Conservation (phyloP, 2,888 invertebrate genomes). For the Eristalis intricaria region DNA sequence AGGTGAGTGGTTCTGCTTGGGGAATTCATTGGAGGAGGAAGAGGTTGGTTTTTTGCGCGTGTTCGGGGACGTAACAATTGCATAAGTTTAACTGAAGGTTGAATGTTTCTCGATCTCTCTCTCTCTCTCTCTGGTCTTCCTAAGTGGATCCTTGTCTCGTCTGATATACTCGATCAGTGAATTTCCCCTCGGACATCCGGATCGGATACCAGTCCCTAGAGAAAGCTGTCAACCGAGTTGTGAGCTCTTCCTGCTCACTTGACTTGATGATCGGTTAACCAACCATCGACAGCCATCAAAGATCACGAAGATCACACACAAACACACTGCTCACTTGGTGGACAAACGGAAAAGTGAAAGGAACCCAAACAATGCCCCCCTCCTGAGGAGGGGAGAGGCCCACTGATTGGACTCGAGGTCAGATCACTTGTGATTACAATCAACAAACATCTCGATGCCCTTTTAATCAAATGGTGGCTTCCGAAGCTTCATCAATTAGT, state of each 20-base stretch:
- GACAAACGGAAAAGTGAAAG: background rate
- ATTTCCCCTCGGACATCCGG: too few relatives aligned
- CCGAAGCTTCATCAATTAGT: slow-evolving; percentile 19
- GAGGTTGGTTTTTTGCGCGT: background rate
- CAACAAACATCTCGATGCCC: background rate
- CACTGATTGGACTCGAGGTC: background rate
- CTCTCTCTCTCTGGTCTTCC: too few relatives aligned
- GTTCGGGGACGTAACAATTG: slow-evolving; percentile 30
- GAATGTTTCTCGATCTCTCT: background rate
- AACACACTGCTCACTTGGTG: background rate
- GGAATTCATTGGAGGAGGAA: slow-evolving; percentile 5
- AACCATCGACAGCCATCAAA: background rate
- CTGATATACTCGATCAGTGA: too few relatives aligned
- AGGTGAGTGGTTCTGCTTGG: slow-evolving; percentile 59
- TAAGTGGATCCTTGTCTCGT: too few relatives aligned
- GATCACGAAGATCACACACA: background rate
- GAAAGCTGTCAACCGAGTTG: too few relatives aligned
- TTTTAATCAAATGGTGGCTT: background rate
- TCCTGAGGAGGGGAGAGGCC: background rate
- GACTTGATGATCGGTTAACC: background rate
- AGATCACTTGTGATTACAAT: too few relatives aligned
- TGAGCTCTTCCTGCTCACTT: too few relatives aligned
- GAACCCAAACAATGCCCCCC: background rate
- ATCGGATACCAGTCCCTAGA: too few relatives aligned
- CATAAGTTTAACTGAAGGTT: slow-evolving; percentile 30